phyloP scores from a whole-genome alignment of 2,797 vertebrate genomes.

The Rhynchonycteris naso region DNA sequence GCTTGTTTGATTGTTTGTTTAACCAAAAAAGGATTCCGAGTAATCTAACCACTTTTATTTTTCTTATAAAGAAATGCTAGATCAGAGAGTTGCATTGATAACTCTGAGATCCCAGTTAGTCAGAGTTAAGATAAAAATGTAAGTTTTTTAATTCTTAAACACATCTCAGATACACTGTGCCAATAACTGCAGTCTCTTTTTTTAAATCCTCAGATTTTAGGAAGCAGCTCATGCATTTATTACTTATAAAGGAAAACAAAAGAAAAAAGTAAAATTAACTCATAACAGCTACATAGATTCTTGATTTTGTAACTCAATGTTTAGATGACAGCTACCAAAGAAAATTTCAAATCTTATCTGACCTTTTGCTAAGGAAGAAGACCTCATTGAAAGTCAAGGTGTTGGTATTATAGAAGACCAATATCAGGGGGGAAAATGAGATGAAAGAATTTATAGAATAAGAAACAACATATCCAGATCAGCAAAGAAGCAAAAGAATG shows the following conservation, averaged over 20 bases:
- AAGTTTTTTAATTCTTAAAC: not conserved
- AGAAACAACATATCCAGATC: not conserved
- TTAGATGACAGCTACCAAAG: constrained; percentile 1
- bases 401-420: not conserved
- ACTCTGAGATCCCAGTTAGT: not conserved
- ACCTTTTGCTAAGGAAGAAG: not conserved
- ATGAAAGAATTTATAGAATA: not conserved
- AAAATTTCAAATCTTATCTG: not conserved
- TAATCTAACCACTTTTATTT: not conserved
- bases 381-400: not conserved
- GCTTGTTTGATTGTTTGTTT: not conserved
- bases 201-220: not conserved
- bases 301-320: not conserved
- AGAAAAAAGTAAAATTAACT: not conserved
- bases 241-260: not conserved
- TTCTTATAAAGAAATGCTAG: not conserved
- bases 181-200: not conserved
- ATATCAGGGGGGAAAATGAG: not conserved
- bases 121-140: not conserved
- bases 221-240: not conserved
- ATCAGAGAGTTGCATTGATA: not conserved
- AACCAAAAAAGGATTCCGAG: not conserved
- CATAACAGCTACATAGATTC: not conserved
- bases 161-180: not conserved
- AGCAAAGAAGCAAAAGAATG: not conserved